These are phyloP conservation scores for Antedon mediterranea DNA, from an alignment of 53 echinoderm and acorn worm species.

Conservation along the genomic window DNA sequence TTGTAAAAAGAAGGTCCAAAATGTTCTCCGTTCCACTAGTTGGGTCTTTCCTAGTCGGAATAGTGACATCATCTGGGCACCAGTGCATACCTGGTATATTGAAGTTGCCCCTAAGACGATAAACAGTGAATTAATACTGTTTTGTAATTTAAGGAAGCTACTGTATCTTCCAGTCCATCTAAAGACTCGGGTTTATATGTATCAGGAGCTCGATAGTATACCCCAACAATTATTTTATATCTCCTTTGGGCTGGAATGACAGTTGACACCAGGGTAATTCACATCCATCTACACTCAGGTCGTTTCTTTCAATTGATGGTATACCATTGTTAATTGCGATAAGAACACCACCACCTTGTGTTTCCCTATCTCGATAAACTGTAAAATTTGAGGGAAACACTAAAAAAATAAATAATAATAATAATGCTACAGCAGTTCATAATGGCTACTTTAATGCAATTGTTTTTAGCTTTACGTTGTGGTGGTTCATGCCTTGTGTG, in stretches of 20 bases:
- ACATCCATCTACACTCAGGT: constrained; percentile 6
- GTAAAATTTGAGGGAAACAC: background rate
- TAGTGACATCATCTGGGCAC: constrained; percentile 8
- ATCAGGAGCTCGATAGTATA: constrained; percentile 5
- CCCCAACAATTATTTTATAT: constrained; percentile 11
- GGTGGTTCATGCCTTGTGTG: no score
- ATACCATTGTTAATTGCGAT: background rate
- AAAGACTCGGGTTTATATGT: constrained; percentile 1
- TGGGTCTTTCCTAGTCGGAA: constrained; percentile 13
- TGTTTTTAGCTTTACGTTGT: no score
- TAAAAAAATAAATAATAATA: no score
- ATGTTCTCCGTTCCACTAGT: constrained; percentile 22
- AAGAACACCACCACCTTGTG: constrained; percentile 9
- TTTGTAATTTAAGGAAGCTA: background rate
- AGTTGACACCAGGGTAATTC: constrained; percentile 27
- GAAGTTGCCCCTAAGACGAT: constrained; percentile 21
- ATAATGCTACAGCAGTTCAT: no score
- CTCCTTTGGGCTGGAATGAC: background rate
- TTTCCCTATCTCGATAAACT: no score
- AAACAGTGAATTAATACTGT: constrained; percentile 4
- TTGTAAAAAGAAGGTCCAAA: constrained; percentile 21
- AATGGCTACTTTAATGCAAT: no score
- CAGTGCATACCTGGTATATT: constrained; percentile 21
- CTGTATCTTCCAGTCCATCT: background rate
- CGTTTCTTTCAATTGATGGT: background rate